A percentile compares a stretch with the other conserved stretches of the same genome.
Evolutionary conservation across 2,888 invertebrate species (phyloP).

Genomic region (Megamerina dolium): DNA sequence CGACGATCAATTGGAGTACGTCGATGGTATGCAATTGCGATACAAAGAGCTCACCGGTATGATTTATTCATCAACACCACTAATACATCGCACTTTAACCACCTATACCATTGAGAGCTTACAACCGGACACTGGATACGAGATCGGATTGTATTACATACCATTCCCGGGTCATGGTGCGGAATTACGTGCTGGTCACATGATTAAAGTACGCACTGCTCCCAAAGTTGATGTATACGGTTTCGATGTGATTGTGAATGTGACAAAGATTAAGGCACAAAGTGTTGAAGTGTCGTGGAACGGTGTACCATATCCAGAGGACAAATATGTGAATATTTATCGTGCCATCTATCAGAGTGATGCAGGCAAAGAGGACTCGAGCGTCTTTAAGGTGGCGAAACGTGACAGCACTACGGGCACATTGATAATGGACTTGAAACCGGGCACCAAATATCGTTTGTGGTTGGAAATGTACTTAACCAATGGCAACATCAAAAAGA

Average conservation of each 20-base stretch:
- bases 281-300: conserved; percentile 75
- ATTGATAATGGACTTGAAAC: conserved; percentile 62
- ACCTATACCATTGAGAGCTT: conserved; percentile 72
- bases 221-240: conserved; percentile 71
- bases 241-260: conserved; percentile 73
- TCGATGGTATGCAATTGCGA: conserved; percentile 82
- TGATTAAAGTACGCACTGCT: conserved; percentile 65
- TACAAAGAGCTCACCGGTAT: conserved; percentile 77
- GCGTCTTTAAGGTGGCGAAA: conserved; percentile 69
- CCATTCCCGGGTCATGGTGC: conserved; percentile 75
- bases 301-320: conserved; percentile 82
- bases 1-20: conserved; percentile 73
- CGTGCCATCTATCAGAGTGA: conserved; percentile 77
- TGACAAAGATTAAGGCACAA: conserved; percentile 67
- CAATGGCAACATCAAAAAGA: conserved; percentile 83
- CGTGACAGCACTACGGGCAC: conserved; percentile 64
- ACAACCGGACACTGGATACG: conserved; percentile 71
- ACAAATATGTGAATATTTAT: conserved; percentile 85
- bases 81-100: conserved; percentile 76
- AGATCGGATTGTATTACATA: conserved; percentile 75
- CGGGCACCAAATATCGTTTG: conserved; percentile 74
- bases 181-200: conserved; percentile 67
- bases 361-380: conserved; percentile 65
- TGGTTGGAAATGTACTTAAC: conserved; percentile 87
- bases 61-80: conserved; percentile 76